Percentiles rank a stretch among this genome's conserved stretches.
These are phyloP conservation scores for Forbesichthys papilliferus DNA, from an alignment of 2,113 vertebrate genomes.

Conservation along the genomic window DNA sequence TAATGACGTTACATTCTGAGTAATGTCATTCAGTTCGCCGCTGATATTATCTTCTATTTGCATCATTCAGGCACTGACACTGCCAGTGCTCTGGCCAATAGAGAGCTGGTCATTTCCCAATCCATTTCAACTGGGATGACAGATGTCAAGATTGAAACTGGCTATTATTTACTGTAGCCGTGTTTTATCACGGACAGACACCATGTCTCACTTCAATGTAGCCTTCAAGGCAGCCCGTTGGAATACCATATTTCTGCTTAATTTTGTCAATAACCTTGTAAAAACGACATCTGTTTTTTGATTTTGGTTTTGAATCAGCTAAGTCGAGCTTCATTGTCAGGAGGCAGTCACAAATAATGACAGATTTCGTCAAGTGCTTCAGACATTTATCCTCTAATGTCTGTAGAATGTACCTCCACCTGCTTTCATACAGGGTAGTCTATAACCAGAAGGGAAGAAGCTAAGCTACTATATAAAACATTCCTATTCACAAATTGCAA, in stretches of 20 bases:
- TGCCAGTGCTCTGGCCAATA: slow-evolving; percentile 66
- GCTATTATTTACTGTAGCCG: slow-evolving; percentile 72
- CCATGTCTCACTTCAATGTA: slow-evolving; percentile 77
- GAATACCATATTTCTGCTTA: slow-evolving; percentile 32
- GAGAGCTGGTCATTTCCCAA: slow-evolving; percentile 77
- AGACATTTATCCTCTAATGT: neutral
- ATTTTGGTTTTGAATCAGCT: slow-evolving; percentile 2
- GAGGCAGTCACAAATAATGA: neutral
- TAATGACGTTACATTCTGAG: slow-evolving; percentile 82
- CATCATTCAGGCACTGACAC: slow-evolving; percentile 75
- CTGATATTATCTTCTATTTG: slow-evolving; percentile 82
- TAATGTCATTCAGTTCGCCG: slow-evolving; percentile 79
- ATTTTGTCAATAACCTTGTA: slow-evolving; percentile 16
- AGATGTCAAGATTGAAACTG: slow-evolving; percentile 77
- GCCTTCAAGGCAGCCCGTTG: slow-evolving; percentile 57
- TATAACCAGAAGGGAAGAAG: neutral
- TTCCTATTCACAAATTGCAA: neutral
- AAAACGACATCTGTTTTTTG: slow-evolving; percentile 22
- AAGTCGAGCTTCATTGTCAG: neutral
- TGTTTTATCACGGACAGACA: slow-evolving; percentile 78
- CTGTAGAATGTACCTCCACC: neutral
- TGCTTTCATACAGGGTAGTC: too few relatives aligned
- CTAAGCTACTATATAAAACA: neutral
- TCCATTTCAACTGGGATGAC: slow-evolving; percentile 75
- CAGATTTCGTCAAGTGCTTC: neutral